phyloP scores from a whole-genome alignment of 2,113 vertebrate genomes.

The Siniperca knerii region DNA sequence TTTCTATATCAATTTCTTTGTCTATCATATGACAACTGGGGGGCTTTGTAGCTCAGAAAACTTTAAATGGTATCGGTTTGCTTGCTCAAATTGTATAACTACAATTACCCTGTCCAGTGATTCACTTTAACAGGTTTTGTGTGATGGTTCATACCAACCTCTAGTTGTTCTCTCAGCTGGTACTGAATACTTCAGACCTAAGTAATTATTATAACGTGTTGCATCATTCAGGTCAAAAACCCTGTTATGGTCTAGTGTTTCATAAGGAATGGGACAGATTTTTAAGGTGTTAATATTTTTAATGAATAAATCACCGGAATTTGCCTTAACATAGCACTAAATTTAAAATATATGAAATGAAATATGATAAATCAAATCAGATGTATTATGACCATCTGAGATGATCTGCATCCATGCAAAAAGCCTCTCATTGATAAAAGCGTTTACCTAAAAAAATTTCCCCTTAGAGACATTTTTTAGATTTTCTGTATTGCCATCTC shows the following conservation, averaged over 20 bases:
- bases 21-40: slow-evolving; percentile 23
- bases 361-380: slow-evolving; percentile 79
- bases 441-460: slow-evolving; percentile 25
- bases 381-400: slow-evolving; percentile 74
- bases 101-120: slow-evolving; percentile 8
- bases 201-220: slow-evolving; percentile 31
- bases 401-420: slow-evolving; percentile 82
- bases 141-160: slow-evolving; percentile 65
- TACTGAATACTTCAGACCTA: slow-evolving; percentile 41
- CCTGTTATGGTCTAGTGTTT: slow-evolving; percentile 1
- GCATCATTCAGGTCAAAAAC: slow-evolving; percentile 48
- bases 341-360: slow-evolving; percentile 73
- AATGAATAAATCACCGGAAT: slow-evolving; percentile 30
- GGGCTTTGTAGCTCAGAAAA: slow-evolving; percentile 10
- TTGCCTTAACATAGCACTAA: slow-evolving; percentile 40
- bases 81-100: not conserved
- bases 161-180: slow-evolving; percentile 63
- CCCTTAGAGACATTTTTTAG: slow-evolving; percentile 28
- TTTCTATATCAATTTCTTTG: slow-evolving; percentile 28
- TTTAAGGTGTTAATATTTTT: slow-evolving; percentile 16
- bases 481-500: slow-evolving; percentile 84
- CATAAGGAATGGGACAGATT: not conserved
- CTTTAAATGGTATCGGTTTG: not conserved
- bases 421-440: slow-evolving; percentile 59
- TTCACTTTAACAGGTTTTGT: slow-evolving; percentile 32